phyloP scores from a whole-genome alignment of 2,888 invertebrate genomes.

The Torymus tubicola region DNA sequence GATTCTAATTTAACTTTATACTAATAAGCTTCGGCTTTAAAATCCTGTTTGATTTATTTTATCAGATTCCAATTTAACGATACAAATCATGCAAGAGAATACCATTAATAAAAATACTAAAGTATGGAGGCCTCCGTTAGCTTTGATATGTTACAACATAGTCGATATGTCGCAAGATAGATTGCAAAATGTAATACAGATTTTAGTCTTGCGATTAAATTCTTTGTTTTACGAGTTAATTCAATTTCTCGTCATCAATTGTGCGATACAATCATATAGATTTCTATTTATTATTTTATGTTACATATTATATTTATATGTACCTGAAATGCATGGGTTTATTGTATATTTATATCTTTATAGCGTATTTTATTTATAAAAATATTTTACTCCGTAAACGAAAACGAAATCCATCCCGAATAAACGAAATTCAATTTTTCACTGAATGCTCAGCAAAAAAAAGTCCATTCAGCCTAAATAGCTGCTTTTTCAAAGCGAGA shows the following conservation, averaged over 20 bases:
- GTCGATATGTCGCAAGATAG: conserved; percentile 7
- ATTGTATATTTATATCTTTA: conserved; percentile 32
- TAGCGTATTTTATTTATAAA: conserved; percentile 21
- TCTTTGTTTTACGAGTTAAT: conserved; percentile 23
- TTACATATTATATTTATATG: conserved; percentile 49
- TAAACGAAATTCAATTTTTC: neutral
- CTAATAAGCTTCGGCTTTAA: no score
- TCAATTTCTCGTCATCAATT: conserved; percentile 41
- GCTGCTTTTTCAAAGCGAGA: conserved; percentile 2
- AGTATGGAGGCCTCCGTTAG: no score
- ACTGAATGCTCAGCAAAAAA: neutral
- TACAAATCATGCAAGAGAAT: no score
- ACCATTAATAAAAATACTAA: no score
- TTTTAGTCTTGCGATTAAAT: conserved; percentile 17
- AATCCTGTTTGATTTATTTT: no score
- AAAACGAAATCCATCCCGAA: conserved; percentile 3
- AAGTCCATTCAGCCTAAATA: neutral
- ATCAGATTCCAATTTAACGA: no score
- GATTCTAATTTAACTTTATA: no score
- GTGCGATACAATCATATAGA: conserved; percentile 38
- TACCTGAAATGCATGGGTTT: conserved; percentile 43
- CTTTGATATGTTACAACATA: neutral
- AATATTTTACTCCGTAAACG: neutral
- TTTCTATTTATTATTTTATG: conserved; percentile 33
- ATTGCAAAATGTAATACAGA: neutral